Conservation (phyloP, 2,113 vertebrate genomes). For the Eudyptes chrysolophus region DNA sequence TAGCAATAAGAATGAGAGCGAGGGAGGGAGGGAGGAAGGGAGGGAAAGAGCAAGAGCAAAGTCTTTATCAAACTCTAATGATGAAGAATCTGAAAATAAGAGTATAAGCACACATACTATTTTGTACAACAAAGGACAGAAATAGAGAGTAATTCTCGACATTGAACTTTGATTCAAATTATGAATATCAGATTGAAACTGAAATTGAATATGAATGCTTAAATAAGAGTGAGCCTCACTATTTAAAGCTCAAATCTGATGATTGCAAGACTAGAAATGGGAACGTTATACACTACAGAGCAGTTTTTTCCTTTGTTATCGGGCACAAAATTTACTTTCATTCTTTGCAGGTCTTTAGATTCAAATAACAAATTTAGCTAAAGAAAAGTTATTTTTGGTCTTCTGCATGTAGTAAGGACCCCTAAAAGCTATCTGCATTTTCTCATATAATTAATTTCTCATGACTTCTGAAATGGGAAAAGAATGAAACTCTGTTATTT, state of each 20-base stretch:
- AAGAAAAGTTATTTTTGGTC: neutral
- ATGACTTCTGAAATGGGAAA: neutral
- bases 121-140: neutral
- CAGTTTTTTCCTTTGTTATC: neutral
- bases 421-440: neutral
- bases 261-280: neutral
- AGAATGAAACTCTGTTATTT: neutral
- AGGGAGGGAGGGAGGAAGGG: neutral
- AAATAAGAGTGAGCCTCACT: neutral
- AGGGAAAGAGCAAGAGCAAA: neutral
- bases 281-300: neutral
- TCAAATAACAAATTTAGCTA: neutral
- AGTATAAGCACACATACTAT: neutral
- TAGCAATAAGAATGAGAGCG: neutral
- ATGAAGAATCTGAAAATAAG: neutral
- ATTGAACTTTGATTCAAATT: neutral
- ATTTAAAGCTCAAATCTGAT: neutral
- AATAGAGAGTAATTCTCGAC: neutral
- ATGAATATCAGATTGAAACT: neutral
- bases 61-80: neutral
- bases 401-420: neutral
- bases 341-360: neutral
- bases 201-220: neutral
- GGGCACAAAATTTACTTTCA: neutral
- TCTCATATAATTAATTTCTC: neutral